Evolutionary conservation across 2,888 invertebrate genomes (phyloP).

Genomic region (Parasteatoda lunata): DNA sequence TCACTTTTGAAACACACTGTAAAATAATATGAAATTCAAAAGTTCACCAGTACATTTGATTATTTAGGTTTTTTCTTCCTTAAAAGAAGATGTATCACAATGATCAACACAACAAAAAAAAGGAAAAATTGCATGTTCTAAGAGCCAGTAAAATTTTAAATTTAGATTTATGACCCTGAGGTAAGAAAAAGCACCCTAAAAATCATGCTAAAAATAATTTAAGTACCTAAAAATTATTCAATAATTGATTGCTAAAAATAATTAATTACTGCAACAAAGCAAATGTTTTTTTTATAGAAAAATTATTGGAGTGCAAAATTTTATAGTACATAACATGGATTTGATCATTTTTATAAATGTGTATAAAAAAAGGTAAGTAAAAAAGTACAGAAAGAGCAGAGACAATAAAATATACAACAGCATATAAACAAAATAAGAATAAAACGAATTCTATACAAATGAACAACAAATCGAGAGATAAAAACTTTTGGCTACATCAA

Average conservation of each 20-base stretch:
- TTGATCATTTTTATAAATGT: conserved; percentile 44
- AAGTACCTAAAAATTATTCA: neutral
- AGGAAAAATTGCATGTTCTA: conserved; percentile 15
- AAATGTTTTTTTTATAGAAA: conserved; percentile 6
- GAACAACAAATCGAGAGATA: conserved; percentile 12
- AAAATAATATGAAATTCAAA: conserved; percentile 4
- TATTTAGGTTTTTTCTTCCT: neutral
- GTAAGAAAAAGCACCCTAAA: conserved; percentile 35
- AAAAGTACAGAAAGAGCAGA: conserved; percentile 10
- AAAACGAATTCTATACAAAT: conserved; percentile 46
- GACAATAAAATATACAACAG: conserved; percentile 42
- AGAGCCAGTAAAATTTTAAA: conserved; percentile 12
- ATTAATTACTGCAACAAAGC: conserved; percentile 19
- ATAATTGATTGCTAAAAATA: neutral
- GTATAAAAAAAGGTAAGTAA: conserved; percentile 36
- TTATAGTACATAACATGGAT: conserved; percentile 10
- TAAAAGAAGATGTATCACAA: neutral
- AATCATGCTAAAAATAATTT: conserved; percentile 13
- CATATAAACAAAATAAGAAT: conserved; percentile 41
- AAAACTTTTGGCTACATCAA: conserved; percentile 16
- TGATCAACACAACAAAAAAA: neutral
- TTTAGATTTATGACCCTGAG: conserved; percentile 26
- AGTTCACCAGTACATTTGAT: neutral
- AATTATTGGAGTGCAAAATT: conserved; percentile 2
- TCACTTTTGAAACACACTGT: neutral